These are phyloP conservation scores for Diachasmimorpha longicaudata DNA, from an alignment of 1,140 invertebrate species.

Conservation along the genomic window DNA sequence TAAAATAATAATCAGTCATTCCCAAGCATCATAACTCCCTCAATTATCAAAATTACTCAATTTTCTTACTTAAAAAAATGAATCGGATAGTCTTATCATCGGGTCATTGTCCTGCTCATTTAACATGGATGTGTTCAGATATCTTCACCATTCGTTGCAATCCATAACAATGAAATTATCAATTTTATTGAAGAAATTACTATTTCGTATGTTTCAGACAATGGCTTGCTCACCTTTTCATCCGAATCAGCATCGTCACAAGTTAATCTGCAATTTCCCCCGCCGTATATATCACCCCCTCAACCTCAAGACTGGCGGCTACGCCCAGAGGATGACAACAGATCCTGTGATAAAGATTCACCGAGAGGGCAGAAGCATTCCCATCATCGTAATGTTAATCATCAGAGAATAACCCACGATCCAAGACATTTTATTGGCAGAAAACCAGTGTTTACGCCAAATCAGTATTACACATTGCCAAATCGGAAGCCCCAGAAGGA, in stretches of 20 bases:
- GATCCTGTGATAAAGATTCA: not conserved
- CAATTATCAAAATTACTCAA: no score
- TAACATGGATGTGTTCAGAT: no score
- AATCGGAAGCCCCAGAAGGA: slow-evolving; percentile 50
- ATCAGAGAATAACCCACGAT: slow-evolving; percentile 24
- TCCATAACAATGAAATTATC: not conserved
- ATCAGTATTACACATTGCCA: slow-evolving; percentile 55
- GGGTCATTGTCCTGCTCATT: no score
- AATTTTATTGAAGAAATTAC: not conserved
- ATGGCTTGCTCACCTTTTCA: slow-evolving; percentile 45
- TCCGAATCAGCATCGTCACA: slow-evolving; percentile 44
- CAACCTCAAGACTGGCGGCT: slow-evolving; percentile 37
- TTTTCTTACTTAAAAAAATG: no score
- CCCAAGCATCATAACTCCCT: no score
- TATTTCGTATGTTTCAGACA: slow-evolving; percentile 51
- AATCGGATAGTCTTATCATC: no score
- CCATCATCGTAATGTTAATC: slow-evolving; percentile 1
- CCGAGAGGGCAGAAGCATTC: slow-evolving; percentile 32
- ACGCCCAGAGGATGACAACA: slow-evolving; percentile 24
- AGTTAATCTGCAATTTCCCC: slow-evolving; percentile 39
- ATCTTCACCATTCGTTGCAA: not conserved
- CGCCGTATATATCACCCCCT: slow-evolving; percentile 45
- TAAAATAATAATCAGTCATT: no score
- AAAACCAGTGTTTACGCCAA: slow-evolving; percentile 23
- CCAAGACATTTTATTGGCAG: not conserved